Percentiles rank a stretch among this genome's conserved stretches.
Evolutionary conservation across 2,113 vertebrate species (phyloP).

Genomic region (Oreochromis niloticus): DNA sequence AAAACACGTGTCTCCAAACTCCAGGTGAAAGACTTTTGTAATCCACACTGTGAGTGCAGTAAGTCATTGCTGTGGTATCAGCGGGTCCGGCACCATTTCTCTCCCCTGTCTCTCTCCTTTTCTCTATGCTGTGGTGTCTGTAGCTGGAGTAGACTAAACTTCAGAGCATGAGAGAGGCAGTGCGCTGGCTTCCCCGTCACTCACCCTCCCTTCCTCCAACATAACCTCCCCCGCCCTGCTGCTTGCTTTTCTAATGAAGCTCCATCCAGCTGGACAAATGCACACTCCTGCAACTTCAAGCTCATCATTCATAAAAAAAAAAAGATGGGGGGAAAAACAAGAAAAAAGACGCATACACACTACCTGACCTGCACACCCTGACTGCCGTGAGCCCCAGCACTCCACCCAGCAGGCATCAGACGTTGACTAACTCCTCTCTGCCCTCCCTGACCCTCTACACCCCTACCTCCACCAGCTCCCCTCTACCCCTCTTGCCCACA

Average conservation of each 20-base stretch:
- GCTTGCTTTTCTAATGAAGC: conserved; percentile 44
- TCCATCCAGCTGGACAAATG: conserved; percentile 70
- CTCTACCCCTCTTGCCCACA: conserved; percentile 48
- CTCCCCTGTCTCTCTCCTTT: neutral
- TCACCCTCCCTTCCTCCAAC: conserved; percentile 33
- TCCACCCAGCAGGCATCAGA: conserved; percentile 54
- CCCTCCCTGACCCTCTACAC: conserved; percentile 48
- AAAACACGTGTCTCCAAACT: conserved; percentile 4
- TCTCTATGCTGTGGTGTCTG: conserved; percentile 26
- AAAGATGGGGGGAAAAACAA: neutral
- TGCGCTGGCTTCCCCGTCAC: conserved; percentile 44
- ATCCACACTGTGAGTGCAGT: neutral
- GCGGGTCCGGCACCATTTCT: conserved; percentile 10
- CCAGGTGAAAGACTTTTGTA: neutral
- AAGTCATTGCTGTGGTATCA: conserved; percentile 31
- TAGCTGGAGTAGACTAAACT: conserved; percentile 63
- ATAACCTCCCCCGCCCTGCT: conserved; percentile 54
- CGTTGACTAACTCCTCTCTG: conserved; percentile 40
- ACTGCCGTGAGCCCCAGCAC: neutral
- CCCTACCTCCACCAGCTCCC: conserved; percentile 50
- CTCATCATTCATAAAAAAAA: conserved; percentile 55
- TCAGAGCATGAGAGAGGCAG: conserved; percentile 70
- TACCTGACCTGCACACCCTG: conserved; percentile 49
- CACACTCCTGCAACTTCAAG: conserved; percentile 71
- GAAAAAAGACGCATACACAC: conserved; percentile 2